These are phyloP conservation scores for Dasypogon diadema DNA, from an alignment of 2,888 invertebrate species.

Conservation along the genomic window DNA sequence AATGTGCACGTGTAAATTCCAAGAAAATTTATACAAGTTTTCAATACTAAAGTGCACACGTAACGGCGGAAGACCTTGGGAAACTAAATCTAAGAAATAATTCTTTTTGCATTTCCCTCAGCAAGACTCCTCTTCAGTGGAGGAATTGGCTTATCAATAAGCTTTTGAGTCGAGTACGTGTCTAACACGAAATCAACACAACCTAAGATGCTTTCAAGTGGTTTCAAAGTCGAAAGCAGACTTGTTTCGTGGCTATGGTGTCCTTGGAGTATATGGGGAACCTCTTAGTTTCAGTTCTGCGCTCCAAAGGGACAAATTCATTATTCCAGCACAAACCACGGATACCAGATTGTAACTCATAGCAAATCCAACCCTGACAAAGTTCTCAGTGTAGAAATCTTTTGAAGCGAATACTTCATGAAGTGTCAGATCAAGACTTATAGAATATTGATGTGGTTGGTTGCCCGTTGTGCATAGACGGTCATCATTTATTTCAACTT, in stretches of 20 bases:
- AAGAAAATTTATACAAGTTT: neutral
- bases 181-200: conserved; percentile 31
- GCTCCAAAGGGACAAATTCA: neutral
- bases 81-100: neutral
- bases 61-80: neutral
- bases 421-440: neutral
- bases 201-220: conserved; percentile 2
- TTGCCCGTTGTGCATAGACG: neutral
- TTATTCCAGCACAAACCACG: neutral
- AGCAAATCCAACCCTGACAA: neutral
- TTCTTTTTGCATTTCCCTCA: neutral
- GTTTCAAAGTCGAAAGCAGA: conserved; percentile 21
- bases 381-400: neutral
- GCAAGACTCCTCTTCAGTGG: neutral
- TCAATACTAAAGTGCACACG: neutral
- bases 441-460: conserved; percentile 17
- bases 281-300: neutral
- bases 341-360: neutral
- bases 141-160: conserved; percentile 37
- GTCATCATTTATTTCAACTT: neutral
- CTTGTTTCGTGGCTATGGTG: neutral
- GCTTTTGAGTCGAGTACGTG: conserved; percentile 26
- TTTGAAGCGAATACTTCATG: neutral
- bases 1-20: conserved; percentile 7
- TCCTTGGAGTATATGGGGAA: conserved; percentile 9